phyloP scores from a whole-genome alignment of 2,113 vertebrate species.

The Conger conger region DNA sequence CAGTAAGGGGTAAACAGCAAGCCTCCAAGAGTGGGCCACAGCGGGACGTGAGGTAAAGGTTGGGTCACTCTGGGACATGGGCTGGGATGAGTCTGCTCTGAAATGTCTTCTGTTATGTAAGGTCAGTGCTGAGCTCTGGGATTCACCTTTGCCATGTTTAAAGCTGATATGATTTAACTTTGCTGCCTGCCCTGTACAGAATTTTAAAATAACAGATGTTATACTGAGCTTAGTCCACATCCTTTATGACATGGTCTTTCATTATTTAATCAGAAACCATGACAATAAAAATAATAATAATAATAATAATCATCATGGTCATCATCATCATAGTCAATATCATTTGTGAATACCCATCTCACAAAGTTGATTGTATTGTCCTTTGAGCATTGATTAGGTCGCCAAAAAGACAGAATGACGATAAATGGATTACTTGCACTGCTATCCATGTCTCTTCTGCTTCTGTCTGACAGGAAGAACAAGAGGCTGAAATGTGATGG shows the following conservation, averaged over 20 bases:
- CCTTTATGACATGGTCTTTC: background rate
- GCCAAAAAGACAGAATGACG: background rate
- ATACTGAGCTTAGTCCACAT: background rate
- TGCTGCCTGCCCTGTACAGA: background rate
- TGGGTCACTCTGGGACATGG: background rate
- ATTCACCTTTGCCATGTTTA: background rate
- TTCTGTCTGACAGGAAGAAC: background rate
- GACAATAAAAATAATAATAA: background rate
- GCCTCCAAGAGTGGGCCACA: no score
- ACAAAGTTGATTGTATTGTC: background rate
- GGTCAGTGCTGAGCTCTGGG: background rate
- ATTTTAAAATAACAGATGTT: background rate
- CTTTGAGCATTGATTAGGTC: background rate
- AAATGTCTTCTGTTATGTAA: background rate
- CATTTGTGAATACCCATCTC: background rate
- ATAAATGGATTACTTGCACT: background rate
- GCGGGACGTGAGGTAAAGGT: no score
- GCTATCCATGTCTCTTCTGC: background rate
- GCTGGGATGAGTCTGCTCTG: background rate
- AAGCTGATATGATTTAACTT: background rate
- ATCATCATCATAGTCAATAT: background rate
- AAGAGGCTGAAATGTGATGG: background rate
- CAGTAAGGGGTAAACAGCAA: no score
- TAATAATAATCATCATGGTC: background rate
- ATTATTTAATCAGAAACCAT: background rate